Conservation (phyloP, 2,797 vertebrate genomes). For the Halcyon leucocephala region DNA sequence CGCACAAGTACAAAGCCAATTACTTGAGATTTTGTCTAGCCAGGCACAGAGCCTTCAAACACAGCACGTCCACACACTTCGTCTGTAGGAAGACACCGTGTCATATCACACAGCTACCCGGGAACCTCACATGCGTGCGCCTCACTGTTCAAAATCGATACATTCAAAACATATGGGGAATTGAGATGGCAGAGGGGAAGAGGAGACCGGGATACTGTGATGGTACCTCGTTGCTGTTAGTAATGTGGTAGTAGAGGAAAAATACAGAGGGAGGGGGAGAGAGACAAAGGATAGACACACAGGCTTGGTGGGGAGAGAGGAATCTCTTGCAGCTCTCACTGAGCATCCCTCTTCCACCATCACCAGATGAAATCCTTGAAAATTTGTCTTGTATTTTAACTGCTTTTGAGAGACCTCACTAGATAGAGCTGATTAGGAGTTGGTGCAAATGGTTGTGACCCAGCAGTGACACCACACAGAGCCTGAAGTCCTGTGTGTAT, state of each 20-base stretch:
- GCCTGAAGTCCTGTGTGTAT: background rate
- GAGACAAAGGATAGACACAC: background rate
- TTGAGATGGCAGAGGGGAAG: accelerated
- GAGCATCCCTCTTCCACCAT: background rate
- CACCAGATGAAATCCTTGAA: background rate
- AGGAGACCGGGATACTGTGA: background rate
- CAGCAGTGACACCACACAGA: background rate
- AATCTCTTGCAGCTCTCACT: accelerated
- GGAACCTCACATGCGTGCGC: accelerated
- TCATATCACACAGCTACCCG: background rate
- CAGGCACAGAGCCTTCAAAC: background rate
- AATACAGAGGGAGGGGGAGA: background rate
- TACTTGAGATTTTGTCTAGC: constrained; percentile 46
- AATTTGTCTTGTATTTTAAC: background rate
- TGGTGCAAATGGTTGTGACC: background rate
- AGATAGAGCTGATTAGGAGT: background rate
- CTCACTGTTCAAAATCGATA: background rate
- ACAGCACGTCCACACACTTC: background rate
- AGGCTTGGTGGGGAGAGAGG: background rate
- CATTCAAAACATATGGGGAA: background rate
- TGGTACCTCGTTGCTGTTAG: background rate
- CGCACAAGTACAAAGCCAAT: constrained; percentile 59
- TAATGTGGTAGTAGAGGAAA: background rate
- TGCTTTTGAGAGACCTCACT: background rate
- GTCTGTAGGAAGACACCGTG: background rate